Percentiles rank a stretch among this genome's conserved stretches.
Conservation (phyloP, 30 jellyfish, hydroid and myxozoan species). For the Rhopilema esculentum region DNA sequence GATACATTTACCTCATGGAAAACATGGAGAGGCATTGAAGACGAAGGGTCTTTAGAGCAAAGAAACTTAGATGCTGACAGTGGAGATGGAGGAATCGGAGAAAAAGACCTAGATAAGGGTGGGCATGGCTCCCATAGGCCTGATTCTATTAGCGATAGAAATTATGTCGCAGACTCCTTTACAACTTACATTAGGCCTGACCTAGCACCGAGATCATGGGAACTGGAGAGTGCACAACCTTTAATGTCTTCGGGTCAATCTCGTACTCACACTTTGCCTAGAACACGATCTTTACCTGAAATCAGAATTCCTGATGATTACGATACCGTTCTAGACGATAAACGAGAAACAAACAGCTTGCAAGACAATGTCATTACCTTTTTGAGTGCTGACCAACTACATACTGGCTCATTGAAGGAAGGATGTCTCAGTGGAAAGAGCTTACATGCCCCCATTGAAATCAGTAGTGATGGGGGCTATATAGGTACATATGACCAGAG, state of each 20-base stretch:
- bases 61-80: neutral
- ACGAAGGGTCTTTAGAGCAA: constrained; percentile 40
- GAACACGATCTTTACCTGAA: constrained; percentile 54
- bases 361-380: constrained; percentile 56
- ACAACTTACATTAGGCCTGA: constrained; percentile 46
- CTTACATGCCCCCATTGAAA: neutral
- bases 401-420: constrained; percentile 23
- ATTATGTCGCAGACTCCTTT: constrained; percentile 28
- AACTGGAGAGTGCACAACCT: constrained; percentile 62
- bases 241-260: constrained; percentile 61
- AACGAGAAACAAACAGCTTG: constrained; percentile 42
- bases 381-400: constrained; percentile 43
- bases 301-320: constrained; percentile 54
- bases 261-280: constrained; percentile 53
- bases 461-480: constrained; percentile 2
- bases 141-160: constrained; percentile 31
- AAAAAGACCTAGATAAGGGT: constrained; percentile 16
- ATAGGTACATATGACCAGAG: neutral
- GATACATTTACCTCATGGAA: constrained; percentile 59
- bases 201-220: constrained; percentile 47
- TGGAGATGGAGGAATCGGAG: neutral
- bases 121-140: constrained; percentile 27
- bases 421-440: constrained; percentile 18
- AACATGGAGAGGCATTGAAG: constrained; percentile 50
- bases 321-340: constrained; percentile 46